Percentiles rank a stretch among this genome's conserved stretches.
Evolutionary conservation across 2,113 vertebrate genomes (phyloP).

Genomic region (Pangasianodon gigas): DNA sequence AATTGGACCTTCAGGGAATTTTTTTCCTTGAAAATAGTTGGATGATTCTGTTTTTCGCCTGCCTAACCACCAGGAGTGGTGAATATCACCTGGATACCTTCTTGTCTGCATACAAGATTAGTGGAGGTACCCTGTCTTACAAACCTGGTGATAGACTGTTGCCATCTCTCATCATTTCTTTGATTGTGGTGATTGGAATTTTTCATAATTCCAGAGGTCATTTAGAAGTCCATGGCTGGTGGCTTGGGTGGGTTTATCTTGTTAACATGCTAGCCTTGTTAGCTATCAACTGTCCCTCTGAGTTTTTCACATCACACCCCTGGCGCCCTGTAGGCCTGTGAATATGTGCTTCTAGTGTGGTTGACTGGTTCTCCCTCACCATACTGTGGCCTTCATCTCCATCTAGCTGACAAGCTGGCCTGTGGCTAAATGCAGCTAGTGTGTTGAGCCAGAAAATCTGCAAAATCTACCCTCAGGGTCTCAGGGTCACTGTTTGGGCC

Average conservation of each 20-base stretch:
- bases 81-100: not conserved
- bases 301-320: not conserved
- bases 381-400: not conserved
- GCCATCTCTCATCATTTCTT: not conserved
- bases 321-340: not conserved
- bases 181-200: not conserved
- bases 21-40: not conserved
- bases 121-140: not conserved
- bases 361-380: not conserved
- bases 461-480: not conserved
- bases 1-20: constrained; percentile 2
- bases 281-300: not conserved
- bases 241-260: not conserved
- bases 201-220: not conserved
- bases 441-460: not conserved
- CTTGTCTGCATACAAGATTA: not conserved
- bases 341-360: not conserved
- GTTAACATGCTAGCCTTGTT: not conserved
- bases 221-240: no score
- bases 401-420: not conserved
- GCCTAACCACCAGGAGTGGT: not conserved
- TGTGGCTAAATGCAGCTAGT: not conserved
- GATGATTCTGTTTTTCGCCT: not conserved
- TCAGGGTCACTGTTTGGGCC: not conserved
- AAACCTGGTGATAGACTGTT: not conserved